These are phyloP conservation scores for Resseliella maxima DNA, from an alignment of 2,888 invertebrate genomes.

Conservation along the genomic window DNA sequence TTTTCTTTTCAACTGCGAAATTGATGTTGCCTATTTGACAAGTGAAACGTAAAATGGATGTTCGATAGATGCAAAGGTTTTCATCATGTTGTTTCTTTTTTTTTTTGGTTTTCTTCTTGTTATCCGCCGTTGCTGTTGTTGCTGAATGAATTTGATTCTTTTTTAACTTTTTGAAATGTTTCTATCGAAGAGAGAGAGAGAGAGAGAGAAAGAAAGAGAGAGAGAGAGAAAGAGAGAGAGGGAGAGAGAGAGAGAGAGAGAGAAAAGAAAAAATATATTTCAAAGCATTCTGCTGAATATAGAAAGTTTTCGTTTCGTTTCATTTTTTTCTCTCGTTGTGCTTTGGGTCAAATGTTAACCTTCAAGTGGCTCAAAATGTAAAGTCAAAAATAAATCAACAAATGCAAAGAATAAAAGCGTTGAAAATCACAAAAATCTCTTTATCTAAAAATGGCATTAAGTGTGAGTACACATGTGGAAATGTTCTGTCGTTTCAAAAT, in stretches of 20 bases:
- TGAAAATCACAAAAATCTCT: neutral
- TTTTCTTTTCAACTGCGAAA: neutral
- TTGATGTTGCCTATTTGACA: constrained; percentile 45
- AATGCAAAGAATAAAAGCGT: neutral
- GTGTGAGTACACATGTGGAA: neutral
- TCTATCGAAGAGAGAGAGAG: neutral
- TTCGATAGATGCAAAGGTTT: constrained; percentile 21
- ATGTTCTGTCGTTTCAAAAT: neutral
- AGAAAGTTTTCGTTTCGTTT: neutral
- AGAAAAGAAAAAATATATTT: neutral
- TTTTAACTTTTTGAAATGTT: neutral
- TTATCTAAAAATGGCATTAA: neutral
- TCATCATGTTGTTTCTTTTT: neutral
- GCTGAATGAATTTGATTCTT: neutral
- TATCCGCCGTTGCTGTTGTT: neutral
- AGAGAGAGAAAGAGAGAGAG: neutral
- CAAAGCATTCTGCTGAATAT: neutral
- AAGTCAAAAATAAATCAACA: neutral
- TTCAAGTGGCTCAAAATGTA: neutral
- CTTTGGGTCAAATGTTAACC: constrained; percentile 6
- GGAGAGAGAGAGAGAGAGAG: neutral
- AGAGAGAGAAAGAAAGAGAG: neutral
- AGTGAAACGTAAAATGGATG: constrained; percentile 38
- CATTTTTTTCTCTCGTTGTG: too few species aligned
- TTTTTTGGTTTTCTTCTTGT: neutral